phyloP scores from a whole-genome alignment of 64 coral and sea anemone species.

The Montipora cactus region DNA sequence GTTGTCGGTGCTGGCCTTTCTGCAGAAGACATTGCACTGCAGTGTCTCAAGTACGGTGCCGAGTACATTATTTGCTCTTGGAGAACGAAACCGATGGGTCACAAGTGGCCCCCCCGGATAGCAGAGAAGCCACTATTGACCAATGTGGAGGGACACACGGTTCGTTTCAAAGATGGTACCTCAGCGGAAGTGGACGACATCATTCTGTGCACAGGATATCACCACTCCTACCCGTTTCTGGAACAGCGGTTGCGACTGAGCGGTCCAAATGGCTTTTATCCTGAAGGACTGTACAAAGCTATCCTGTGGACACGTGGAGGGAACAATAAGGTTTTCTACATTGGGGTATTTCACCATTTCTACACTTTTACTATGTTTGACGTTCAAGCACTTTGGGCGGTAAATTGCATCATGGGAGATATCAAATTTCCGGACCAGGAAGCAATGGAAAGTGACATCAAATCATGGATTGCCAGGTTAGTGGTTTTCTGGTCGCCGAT shows the following conservation, averaged over 20 bases:
- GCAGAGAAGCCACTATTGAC: slow-evolving; percentile 36
- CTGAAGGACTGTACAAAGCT: slow-evolving; percentile 32
- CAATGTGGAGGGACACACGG: slow-evolving; percentile 44
- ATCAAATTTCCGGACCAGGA: slow-evolving; percentile 22
- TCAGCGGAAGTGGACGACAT: slow-evolving; percentile 53
- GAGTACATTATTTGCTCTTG: slow-evolving; percentile 25
- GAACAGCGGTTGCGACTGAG: slow-evolving; percentile 38
- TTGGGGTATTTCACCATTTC: slow-evolving; percentile 37
- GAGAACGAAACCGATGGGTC: slow-evolving; percentile 39
- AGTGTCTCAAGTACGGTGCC: slow-evolving; percentile 59
- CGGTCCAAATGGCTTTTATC: slow-evolving; percentile 21
- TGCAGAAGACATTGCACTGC: slow-evolving; percentile 63
- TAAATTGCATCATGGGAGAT: slow-evolving; percentile 54
- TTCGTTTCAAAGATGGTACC: slow-evolving; percentile 61
- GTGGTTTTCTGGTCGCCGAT: background rate
- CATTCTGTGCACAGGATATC: slow-evolving; percentile 62
- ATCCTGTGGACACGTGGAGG: slow-evolving; percentile 48
- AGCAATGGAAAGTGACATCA: slow-evolving; percentile 22
- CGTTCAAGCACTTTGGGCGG: slow-evolving; percentile 50
- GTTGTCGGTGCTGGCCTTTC: slow-evolving; percentile 52
- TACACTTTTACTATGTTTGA: slow-evolving; percentile 68
- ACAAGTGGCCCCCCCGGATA: slow-evolving; percentile 62
- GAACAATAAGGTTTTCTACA: slow-evolving; percentile 52
- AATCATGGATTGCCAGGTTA: slow-evolving; percentile 55
- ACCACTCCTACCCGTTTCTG: slow-evolving; percentile 42